These are phyloP conservation scores for Alloplasta piceator DNA, from an alignment of 2,888 invertebrate species.

Conservation along the genomic window DNA sequence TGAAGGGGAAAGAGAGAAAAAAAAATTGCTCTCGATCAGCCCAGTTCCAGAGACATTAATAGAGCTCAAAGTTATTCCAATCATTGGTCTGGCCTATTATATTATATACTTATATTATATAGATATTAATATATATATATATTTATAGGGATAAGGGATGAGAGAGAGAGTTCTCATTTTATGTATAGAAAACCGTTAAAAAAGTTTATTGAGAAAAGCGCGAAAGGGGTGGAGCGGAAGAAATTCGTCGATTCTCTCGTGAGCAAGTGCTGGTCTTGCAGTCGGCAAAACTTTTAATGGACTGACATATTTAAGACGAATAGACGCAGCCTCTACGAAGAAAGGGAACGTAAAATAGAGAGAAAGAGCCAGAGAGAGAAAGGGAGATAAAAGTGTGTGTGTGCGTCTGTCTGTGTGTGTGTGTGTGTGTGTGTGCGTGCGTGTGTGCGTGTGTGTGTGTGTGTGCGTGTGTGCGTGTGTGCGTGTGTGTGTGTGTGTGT, in stretches of 20 bases:
- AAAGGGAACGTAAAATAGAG: conserved; percentile 49
- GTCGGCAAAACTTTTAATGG: conserved; percentile 77
- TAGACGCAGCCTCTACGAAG: conserved; percentile 49
- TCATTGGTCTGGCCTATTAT: conserved; percentile 41
- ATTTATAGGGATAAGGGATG: conserved; percentile 9
- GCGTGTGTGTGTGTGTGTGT: no score
- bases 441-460: no score
- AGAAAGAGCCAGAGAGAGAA: conserved; percentile 36
- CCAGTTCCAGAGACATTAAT: conserved; percentile 46
- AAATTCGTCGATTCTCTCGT: conserved; percentile 63
- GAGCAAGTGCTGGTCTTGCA: conserved; percentile 69
- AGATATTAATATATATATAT: conserved; percentile 36
- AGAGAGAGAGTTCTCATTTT: conserved; percentile 31
- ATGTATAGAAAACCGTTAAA: conserved; percentile 50
- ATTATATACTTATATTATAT: no score
- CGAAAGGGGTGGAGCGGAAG: conserved; percentile 43
- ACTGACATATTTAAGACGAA: conserved; percentile 73
- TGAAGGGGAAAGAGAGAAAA: not conserved
- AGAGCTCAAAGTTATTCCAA: conserved; percentile 53
- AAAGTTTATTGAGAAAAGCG: conserved; percentile 55
- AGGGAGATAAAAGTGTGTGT: conserved; percentile 7
- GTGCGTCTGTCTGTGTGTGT: no score
- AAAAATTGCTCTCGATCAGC: conserved; percentile 41
- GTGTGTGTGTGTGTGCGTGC: no score
- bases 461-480: no score